Percentiles rank a stretch among this genome's conserved stretches.
phyloP scores from a whole-genome alignment of 2,888 invertebrate genomes.

The Zonitis immaculata region DNA sequence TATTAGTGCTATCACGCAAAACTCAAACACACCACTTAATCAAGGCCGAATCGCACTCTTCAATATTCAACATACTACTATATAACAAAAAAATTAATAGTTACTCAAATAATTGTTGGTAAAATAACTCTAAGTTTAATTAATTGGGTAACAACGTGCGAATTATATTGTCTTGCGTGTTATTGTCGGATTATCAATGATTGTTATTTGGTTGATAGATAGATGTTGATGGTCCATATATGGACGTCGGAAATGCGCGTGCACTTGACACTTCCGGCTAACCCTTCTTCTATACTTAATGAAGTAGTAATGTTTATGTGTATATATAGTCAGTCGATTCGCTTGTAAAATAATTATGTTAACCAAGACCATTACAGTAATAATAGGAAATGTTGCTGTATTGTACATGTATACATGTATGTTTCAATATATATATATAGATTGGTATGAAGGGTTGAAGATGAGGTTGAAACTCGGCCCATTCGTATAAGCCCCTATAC shows the following conservation, averaged over 20 bases:
- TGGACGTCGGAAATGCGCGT: conserved; percentile 42
- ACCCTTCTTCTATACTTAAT: conserved; percentile 38
- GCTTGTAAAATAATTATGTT: background rate
- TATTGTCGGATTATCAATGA: conserved; percentile 6
- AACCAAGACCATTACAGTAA: conserved; percentile 14
- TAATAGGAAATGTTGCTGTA: conserved; percentile 7
- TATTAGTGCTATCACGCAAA: conserved; percentile 43
- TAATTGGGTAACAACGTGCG: conserved; percentile 21
- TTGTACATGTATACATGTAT: too few relatives aligned
- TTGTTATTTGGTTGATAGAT: too few relatives aligned
- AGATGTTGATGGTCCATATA: conserved; percentile 26
- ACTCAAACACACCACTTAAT: conserved; percentile 43
- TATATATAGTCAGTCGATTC: conserved; percentile 4
- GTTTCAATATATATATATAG: conserved; percentile 5
- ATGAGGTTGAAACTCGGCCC: conserved; percentile 4
- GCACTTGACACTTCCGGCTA: conserved; percentile 47
- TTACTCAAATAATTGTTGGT: background rate
- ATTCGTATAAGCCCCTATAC: conserved; percentile 8
- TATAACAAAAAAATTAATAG: background rate
- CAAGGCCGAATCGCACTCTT: conserved; percentile 33
- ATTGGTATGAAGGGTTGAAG: background rate
- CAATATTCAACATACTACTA: background rate
- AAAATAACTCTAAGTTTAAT: too few relatives aligned
- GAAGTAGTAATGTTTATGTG: conserved; percentile 33
- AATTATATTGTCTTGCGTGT: conserved; percentile 21